These are phyloP conservation scores for Parotia lawesii DNA, from an alignment of 2,113 vertebrate species.

Conservation along the genomic window DNA sequence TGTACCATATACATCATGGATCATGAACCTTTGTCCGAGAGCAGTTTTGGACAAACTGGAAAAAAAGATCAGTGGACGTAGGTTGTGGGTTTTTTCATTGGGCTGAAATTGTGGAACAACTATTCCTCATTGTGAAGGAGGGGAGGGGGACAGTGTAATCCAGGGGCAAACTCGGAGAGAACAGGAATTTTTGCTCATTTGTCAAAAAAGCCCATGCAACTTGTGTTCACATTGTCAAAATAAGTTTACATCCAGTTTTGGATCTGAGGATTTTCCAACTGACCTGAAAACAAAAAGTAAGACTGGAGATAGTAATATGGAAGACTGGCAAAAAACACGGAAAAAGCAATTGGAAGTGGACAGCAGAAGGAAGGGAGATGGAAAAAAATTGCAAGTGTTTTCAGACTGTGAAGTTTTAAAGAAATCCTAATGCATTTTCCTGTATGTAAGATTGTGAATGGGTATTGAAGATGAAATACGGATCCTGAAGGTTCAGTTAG, in stretches of 20 bases:
- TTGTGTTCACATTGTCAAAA: neutral
- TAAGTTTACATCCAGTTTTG: neutral
- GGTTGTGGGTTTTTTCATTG: neutral
- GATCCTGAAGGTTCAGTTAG: neutral
- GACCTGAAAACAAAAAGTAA: neutral
- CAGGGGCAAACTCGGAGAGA: fast-evolving
- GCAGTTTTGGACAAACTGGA: neutral
- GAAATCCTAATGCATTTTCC: neutral
- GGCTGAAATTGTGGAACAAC: neutral
- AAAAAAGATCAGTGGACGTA: neutral
- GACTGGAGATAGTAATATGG: neutral
- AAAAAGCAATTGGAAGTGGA: neutral
- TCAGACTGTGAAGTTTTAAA: neutral
- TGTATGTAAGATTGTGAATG: neutral
- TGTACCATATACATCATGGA: no score
- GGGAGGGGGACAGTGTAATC: fast-evolving
- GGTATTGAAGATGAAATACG: neutral
- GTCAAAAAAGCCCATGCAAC: fast-evolving
- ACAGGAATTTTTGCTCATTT: neutral
- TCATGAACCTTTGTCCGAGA: neutral
- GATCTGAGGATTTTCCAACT: neutral
- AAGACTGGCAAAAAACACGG: neutral
- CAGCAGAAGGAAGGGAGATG: neutral
- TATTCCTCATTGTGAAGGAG: neutral
- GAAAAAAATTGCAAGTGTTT: neutral